Evolutionary conservation across 1,140 invertebrate genomes (phyloP).

Genomic region (Drosophila chauvacae): DNA sequence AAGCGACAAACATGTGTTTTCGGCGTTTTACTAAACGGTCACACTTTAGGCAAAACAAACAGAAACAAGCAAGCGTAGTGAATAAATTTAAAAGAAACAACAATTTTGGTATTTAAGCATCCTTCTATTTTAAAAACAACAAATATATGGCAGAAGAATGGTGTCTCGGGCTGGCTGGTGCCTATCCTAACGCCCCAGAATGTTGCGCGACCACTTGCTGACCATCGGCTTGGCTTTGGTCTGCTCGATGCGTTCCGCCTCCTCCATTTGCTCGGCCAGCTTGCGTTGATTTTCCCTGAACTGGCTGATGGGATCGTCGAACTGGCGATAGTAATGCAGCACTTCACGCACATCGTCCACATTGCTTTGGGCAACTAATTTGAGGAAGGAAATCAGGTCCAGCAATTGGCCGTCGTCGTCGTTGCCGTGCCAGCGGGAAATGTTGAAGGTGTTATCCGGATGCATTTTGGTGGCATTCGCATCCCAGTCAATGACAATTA

Average conservation of each 20-base stretch:
- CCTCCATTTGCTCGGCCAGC: slow-evolving; percentile 88
- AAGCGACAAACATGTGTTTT: neutral
- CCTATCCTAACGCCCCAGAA: slow-evolving; percentile 66
- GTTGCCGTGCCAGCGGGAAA: slow-evolving; percentile 97
- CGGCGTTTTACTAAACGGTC: neutral
- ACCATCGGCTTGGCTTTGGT: slow-evolving; percentile 78
- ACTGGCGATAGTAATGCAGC: slow-evolving; percentile 95
- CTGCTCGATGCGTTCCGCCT: slow-evolving; percentile 85
- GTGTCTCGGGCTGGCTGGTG: slow-evolving; percentile 6
- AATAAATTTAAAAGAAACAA: slow-evolving; percentile 33
- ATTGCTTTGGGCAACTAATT: slow-evolving; percentile 93
- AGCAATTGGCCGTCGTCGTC: slow-evolving; percentile 95
- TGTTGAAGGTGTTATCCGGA: slow-evolving; percentile 93
- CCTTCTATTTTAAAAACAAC: slow-evolving; percentile 1
- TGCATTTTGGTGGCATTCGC: slow-evolving; percentile 94
- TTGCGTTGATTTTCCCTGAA: slow-evolving; percentile 95
- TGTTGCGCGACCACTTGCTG: slow-evolving; percentile 82
- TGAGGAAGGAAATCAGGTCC: slow-evolving; percentile 96
- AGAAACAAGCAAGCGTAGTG: slow-evolving; percentile 32
- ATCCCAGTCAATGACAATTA: slow-evolving; percentile 99
- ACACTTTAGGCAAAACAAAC: slow-evolving; percentile 11
- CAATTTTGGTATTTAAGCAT: slow-evolving; percentile 20
- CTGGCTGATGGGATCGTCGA: slow-evolving; percentile 95
- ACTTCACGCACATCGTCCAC: slow-evolving; percentile 97
- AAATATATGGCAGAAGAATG: slow-evolving; percentile 28